phyloP scores from a whole-genome alignment of 2,888 invertebrate species.

The Lasius platythorax region DNA sequence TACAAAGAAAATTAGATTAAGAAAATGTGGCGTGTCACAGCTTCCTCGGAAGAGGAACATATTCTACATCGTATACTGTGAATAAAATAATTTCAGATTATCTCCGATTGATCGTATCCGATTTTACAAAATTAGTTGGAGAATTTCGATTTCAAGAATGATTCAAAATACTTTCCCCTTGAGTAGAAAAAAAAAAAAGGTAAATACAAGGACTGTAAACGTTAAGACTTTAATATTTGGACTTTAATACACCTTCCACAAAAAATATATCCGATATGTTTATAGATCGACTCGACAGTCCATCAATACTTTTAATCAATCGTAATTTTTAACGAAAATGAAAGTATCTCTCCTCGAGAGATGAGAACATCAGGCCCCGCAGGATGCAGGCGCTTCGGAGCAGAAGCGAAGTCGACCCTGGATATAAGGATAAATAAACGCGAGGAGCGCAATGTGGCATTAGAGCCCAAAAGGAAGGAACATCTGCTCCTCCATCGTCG shows the following conservation, averaged over 20 bases:
- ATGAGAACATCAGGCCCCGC: conserved; percentile 14
- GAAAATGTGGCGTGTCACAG: neutral
- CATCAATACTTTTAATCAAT: neutral
- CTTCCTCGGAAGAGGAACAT: neutral
- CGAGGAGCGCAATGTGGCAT: conserved; percentile 58
- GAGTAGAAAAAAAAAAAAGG: neutral
- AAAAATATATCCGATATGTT: neutral
- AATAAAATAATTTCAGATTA: neutral
- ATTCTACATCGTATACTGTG: neutral
- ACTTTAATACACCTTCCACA: too few species aligned
- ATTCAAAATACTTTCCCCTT: neutral
- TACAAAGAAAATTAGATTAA: conserved; percentile 16
- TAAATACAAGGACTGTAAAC: neutral
- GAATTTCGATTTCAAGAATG: neutral
- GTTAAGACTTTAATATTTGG: neutral
- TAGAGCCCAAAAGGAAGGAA: conserved; percentile 66
- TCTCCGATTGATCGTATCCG: neutral
- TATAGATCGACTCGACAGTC: too few species aligned
- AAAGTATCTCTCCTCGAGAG: neutral
- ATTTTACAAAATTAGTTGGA: neutral
- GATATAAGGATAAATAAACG: conserved; percentile 56
- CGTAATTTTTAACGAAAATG: neutral
- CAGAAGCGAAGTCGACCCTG: conserved; percentile 9
- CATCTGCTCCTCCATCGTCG: conserved; percentile 72
- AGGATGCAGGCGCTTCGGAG: neutral